phyloP scores from a whole-genome alignment of 2,888 invertebrate species.

The Morpho deidamia region DNA sequence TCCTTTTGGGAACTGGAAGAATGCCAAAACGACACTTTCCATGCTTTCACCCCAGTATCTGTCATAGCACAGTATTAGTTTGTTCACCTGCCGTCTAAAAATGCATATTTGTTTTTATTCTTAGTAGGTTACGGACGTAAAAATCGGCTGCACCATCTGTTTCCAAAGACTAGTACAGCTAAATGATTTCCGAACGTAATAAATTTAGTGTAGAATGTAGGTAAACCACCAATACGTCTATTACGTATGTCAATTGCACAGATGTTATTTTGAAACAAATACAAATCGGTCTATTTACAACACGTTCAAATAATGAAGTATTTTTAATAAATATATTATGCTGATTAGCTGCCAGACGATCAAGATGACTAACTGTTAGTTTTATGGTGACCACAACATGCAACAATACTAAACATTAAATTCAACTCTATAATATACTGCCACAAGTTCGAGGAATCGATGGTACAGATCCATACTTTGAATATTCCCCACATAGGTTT shows the following conservation, averaged over 20 bases:
- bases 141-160: conserved; percentile 30
- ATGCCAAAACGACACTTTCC: conserved; percentile 16
- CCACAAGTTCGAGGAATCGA: no score
- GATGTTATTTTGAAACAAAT: not conserved
- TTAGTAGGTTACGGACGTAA: conserved; percentile 17
- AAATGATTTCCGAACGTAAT: conserved; percentile 60
- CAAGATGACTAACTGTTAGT: no score
- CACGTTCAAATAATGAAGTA: no score
- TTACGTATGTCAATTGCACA: not conserved
- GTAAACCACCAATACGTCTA: conserved; percentile 38
- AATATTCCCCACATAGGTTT: no score
- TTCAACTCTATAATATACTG: no score
- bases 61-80: conserved; percentile 1
- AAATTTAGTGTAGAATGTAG: conserved; percentile 47
- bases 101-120: conserved; percentile 11
- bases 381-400: no score
- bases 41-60: conserved; percentile 7
- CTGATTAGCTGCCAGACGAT: no score
- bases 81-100: conserved; percentile 8
- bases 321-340: no score
- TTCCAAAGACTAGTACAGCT: conserved; percentile 38
- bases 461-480: no score
- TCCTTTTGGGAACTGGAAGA: conserved; percentile 14
- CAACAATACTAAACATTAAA: no score
- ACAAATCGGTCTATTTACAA: not conserved